phyloP scores from a whole-genome alignment of 2,113 vertebrate genomes.

The Falcunculus frontatus region DNA sequence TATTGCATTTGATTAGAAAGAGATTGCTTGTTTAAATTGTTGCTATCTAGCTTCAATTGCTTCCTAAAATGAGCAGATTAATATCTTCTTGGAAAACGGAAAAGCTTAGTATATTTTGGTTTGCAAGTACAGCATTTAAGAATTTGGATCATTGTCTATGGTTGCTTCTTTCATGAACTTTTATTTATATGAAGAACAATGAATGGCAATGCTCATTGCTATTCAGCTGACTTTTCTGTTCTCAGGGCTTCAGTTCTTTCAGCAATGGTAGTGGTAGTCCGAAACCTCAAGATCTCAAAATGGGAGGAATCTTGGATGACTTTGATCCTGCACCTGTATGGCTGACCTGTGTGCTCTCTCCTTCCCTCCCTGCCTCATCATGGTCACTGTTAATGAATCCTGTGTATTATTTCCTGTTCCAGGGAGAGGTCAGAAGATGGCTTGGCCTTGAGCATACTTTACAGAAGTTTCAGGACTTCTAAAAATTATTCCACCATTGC shows the following conservation, averaged over 20 bases:
- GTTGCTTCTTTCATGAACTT: background rate
- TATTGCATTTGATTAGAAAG: slow-evolving; percentile 16
- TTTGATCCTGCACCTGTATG: background rate
- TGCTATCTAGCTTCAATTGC: background rate
- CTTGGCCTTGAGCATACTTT: background rate
- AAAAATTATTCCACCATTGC: background rate
- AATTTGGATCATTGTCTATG: background rate
- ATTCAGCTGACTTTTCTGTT: background rate
- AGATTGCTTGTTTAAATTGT: background rate
- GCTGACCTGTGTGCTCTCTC: background rate
- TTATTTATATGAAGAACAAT: background rate
- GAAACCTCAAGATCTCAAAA: background rate
- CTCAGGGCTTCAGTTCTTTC: background rate
- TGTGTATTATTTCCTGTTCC: background rate
- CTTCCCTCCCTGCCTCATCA: background rate
- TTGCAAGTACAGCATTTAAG: background rate
- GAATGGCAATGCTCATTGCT: background rate
- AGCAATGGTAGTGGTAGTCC: background rate
- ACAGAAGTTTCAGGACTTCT: background rate
- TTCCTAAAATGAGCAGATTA: background rate
- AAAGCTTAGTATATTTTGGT: background rate
- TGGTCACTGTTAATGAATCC: background rate
- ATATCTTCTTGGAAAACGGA: background rate
- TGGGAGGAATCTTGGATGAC: background rate
- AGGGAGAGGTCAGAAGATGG: background rate